A percentile compares a stretch with the other conserved stretches of the same genome.
phyloP scores from a whole-genome alignment of 2,797 vertebrate genomes.

The Xiphophorus birchmanni region DNA sequence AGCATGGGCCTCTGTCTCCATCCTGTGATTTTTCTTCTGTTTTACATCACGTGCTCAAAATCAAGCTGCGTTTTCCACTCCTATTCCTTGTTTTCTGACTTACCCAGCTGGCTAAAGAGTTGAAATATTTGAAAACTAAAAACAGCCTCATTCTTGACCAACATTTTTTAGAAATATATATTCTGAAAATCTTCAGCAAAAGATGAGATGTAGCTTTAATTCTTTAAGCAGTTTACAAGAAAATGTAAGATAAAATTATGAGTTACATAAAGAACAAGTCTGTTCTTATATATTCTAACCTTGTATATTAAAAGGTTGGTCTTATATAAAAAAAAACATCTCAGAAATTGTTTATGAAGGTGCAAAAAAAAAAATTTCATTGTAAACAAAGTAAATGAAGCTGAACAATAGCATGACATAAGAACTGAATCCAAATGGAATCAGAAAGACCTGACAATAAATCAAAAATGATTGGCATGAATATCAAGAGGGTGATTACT shows the following conservation, averaged over 20 bases:
- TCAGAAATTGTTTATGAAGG: not conserved
- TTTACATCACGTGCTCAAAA: not conserved
- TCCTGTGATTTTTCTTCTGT: not conserved
- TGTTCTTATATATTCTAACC: not conserved
- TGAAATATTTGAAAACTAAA: not conserved
- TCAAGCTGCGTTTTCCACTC: not conserved
- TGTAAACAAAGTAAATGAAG: too few relatives aligned
- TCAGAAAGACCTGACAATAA: not conserved
- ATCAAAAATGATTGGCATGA: not conserved
- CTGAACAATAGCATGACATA: too few relatives aligned
- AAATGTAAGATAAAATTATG: not conserved
- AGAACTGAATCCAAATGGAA: not conserved
- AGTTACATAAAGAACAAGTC: not conserved
- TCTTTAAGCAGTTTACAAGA: not conserved
- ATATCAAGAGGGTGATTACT: not conserved
- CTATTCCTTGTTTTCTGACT: not conserved
- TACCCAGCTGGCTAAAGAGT: not conserved
- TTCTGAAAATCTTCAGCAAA: not conserved
- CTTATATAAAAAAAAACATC: not conserved
- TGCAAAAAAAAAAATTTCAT: not conserved
- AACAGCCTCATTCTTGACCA: not conserved
- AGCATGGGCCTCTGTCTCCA: not conserved
- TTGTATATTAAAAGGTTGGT: not conserved
- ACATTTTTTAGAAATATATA: not conserved
- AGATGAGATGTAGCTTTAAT: not conserved